Evolutionary conservation across 2,113 vertebrate species (phyloP).

Genomic region (Onychostoma macrolepis): DNA sequence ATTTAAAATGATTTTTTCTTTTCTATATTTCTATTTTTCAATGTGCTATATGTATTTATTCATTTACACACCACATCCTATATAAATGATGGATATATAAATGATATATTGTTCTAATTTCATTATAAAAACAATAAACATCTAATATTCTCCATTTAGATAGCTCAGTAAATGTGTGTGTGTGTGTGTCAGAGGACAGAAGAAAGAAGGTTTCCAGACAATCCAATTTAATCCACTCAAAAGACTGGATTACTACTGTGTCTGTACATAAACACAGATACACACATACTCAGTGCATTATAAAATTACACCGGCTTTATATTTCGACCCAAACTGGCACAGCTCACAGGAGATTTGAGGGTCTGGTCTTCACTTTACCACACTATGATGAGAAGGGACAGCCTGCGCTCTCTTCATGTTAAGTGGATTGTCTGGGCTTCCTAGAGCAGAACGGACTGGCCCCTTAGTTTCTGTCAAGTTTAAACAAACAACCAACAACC

Average conservation of each 20-base stretch:
- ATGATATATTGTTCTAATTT: not conserved
- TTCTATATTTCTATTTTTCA: too few relatives aligned
- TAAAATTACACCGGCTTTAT: slow-evolving; percentile 41
- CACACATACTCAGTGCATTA: slow-evolving; percentile 41
- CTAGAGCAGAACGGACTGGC: slow-evolving; percentile 11
- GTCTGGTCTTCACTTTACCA: slow-evolving; percentile 16
- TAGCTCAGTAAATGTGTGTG: not conserved
- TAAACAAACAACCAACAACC: not conserved
- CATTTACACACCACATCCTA: too few relatives aligned
- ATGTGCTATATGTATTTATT: too few relatives aligned
- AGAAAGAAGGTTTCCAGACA: slow-evolving; percentile 45
- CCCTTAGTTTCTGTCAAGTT: slow-evolving; percentile 8
- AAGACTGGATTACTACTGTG: slow-evolving; percentile 60
- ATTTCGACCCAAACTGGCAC: slow-evolving; percentile 2
- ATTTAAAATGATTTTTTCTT: too few relatives aligned
- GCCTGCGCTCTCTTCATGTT: not conserved
- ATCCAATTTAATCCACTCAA: slow-evolving; percentile 50
- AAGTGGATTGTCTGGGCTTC: slow-evolving; percentile 19
- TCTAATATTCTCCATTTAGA: not conserved
- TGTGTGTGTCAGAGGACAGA: not conserved
- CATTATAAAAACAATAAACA: not conserved
- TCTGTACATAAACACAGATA: slow-evolving; percentile 39
- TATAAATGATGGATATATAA: too few relatives aligned
- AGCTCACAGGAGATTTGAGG: not conserved
- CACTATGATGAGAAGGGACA: slow-evolving; percentile 24